Base-by-base conservation (phyloP, 2,797 vertebrate genomes). In the Anas capensis region DNA sequence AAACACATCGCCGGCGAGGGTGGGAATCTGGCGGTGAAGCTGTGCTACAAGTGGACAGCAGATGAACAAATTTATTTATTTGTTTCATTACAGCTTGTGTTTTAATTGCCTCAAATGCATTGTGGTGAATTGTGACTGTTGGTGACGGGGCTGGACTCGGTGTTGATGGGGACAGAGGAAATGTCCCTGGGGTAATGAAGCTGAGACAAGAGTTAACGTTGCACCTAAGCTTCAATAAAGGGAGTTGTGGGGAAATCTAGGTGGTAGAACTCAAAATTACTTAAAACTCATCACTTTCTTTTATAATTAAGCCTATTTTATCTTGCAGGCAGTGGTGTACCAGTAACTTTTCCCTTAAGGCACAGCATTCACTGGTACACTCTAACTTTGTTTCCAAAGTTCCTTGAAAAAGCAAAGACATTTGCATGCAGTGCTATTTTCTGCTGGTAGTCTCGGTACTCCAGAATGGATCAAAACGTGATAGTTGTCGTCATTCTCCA, bases 81-180 rank as follows among this genome's bases (percentile, higher is more conserved):
- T 31, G 31, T 7, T 64, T 31, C 8, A 12, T 34, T 34, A 46
- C 34, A 36, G 49, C 21, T 44, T 0, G 0, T 60, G 3, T 29
- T 94, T 86, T 80, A 92, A 82, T 90, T 70, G 18, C 26, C 15
- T 93, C 34, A 86, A 3, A 46, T 78, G 5, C 5, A 6, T 34
- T 66, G 17, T 6, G 38, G 10, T 51, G 20, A 66, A 48, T 27
- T 0, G 1, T 78, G 58, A 4, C 6, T 33, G 1, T 56, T 91
- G 68, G 33, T 38, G 57, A 34, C 73, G 17, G 14, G 68, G 0
- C 34, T 54, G 9, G 33, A 3, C 56, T 18, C 42, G 6, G 7
- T 60, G 58, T 61, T 44, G 56, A 9, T 54, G 1, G 2, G 34
- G 75, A 3, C 27, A 57, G 1, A 1, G 19, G 49, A 17, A 20